phyloP scores from a whole-genome alignment of 2,113 vertebrate species.

The Beaufortia kweichowensis region DNA sequence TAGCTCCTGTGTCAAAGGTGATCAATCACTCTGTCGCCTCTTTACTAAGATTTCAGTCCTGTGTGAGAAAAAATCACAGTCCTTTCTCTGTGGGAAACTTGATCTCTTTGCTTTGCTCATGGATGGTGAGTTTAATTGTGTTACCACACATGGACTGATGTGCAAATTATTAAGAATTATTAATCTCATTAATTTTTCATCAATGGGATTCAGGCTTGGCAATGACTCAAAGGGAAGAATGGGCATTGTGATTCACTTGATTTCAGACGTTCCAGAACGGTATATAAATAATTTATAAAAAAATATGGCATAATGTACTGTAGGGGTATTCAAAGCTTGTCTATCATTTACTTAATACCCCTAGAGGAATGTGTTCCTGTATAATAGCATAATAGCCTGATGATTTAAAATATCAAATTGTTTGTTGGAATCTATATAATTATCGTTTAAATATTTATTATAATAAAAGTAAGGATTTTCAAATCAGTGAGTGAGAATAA shows the following conservation, averaged over 20 bases:
- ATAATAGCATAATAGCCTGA: too few species aligned
- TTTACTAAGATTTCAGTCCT: not conserved
- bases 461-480: too few species aligned
- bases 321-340: constrained; percentile 15
- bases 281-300: constrained; percentile 21
- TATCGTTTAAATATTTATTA: too few species aligned
- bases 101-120: not conserved
- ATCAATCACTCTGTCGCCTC: constrained; percentile 41
- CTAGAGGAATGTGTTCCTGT: too few species aligned
- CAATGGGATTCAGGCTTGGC: not conserved
- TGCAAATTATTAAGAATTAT: constrained; percentile 49
- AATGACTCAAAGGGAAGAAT: constrained; percentile 13
- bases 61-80: not conserved
- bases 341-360: constrained; percentile 25
- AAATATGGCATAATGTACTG: constrained; percentile 37
- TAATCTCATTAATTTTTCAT: constrained; percentile 48
- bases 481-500: too few species aligned
- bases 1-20: constrained; percentile 36
- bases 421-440: too few species aligned
- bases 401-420: too few species aligned
- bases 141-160: not conserved
- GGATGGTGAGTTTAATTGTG: constrained; percentile 28
- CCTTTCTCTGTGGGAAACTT: constrained; percentile 7
- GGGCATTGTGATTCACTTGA: not conserved
- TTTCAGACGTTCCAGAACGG: not conserved